phyloP scores from a whole-genome alignment of 2,888 invertebrate species.

The Beris chalybata region DNA sequence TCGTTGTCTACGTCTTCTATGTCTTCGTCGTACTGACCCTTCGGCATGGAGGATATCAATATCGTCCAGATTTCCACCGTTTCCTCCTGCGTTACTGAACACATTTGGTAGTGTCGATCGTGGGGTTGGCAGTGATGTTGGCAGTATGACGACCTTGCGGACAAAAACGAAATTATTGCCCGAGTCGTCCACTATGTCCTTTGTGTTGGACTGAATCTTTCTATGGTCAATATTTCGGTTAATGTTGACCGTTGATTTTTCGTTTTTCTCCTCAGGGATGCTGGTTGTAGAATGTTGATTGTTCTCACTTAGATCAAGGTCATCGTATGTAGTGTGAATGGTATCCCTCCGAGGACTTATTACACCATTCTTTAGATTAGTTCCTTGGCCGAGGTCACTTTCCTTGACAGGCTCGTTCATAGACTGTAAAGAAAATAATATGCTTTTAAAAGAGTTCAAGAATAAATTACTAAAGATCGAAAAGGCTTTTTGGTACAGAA shows the following conservation, averaged over 20 bases:
- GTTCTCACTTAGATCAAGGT: slow-evolving; percentile 41
- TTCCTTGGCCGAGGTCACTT: slow-evolving; percentile 33
- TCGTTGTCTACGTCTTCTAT: slow-evolving; percentile 53
- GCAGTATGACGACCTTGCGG: slow-evolving; percentile 51
- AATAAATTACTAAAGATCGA: too few species aligned
- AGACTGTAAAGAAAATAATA: slow-evolving; percentile 42
- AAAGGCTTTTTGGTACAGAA: too few species aligned
- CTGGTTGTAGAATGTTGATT: slow-evolving; percentile 29
- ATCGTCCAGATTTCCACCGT: slow-evolving; percentile 54
- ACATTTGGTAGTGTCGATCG: slow-evolving; percentile 55
- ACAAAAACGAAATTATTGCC: slow-evolving; percentile 55
- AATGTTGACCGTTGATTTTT: slow-evolving; percentile 45
- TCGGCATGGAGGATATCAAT: slow-evolving; percentile 53
- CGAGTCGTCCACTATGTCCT: slow-evolving; percentile 55
- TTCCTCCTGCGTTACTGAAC: slow-evolving; percentile 56
- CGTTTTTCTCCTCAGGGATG: slow-evolving; percentile 53
- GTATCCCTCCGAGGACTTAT: slow-evolving; percentile 40
- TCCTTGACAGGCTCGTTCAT: slow-evolving; percentile 51
- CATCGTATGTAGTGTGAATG: slow-evolving; percentile 28
- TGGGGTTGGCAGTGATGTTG: slow-evolving; percentile 52
- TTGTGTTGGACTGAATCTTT: slow-evolving; percentile 57
- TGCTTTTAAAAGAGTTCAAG: too few species aligned
- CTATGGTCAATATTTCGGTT: slow-evolving; percentile 51
- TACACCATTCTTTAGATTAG: slow-evolving; percentile 51
- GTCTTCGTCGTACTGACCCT: slow-evolving; percentile 49